phyloP scores from a whole-genome alignment of 2,888 invertebrate species.

The Chalcis sispes region DNA sequence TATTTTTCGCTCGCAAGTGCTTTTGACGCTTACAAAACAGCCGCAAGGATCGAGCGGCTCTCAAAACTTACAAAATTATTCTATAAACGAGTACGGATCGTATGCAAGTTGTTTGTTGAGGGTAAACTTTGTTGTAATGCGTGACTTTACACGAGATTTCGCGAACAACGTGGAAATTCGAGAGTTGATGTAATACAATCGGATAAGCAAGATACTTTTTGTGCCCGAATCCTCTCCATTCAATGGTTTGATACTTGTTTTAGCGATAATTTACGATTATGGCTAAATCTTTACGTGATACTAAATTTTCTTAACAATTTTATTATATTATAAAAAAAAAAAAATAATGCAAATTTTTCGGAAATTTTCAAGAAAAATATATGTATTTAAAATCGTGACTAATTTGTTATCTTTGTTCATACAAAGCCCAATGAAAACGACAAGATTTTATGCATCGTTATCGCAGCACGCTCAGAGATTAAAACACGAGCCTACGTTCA shows the following conservation, averaged over 20 bases:
- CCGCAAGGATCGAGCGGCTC: neutral
- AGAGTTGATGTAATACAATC: constrained; percentile 3
- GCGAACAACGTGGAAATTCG: neutral
- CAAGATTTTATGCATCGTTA: constrained; percentile 31
- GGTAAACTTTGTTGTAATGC: constrained; percentile 5
- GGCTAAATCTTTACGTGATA: neutral
- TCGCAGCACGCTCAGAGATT: too few relatives aligned
- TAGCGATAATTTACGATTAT: constrained; percentile 33
- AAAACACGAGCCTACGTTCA: too few relatives aligned
- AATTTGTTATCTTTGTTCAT: constrained; percentile 28
- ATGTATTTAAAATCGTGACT: constrained; percentile 10
- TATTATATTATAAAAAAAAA: constrained; percentile 20
- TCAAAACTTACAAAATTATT: neutral
- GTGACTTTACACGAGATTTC: constrained; percentile 6
- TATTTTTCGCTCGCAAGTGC: neutral
- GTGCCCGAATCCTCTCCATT: constrained; percentile 5
- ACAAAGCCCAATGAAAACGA: neutral
- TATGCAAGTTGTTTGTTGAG: neutral
- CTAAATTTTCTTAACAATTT: constrained; percentile 20
- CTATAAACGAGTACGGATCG: neutral
- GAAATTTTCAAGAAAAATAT: constrained; percentile 23
- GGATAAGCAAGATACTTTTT: constrained; percentile 13
- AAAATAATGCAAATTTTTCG: constrained; percentile 35
- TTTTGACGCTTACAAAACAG: too few relatives aligned
- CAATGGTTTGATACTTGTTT: constrained; percentile 22